Evolutionary conservation across 1,140 invertebrate genomes (phyloP).

Genomic region (Cotesia chilonis): DNA sequence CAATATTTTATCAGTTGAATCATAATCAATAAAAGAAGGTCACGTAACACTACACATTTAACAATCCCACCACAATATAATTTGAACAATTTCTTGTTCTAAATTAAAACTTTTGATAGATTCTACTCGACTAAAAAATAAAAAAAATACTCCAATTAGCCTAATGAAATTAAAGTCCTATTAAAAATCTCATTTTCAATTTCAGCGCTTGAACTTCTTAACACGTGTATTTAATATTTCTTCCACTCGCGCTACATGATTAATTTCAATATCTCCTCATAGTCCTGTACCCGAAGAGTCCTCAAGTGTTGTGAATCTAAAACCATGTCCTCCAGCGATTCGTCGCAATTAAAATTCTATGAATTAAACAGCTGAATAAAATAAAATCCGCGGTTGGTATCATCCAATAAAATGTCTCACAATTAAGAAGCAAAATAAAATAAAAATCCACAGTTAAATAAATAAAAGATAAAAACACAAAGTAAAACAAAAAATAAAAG

Average conservation of each 20-base stretch:
- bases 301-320: background rate
- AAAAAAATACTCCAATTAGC: no score
- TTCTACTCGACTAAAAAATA: no score
- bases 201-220: no score
- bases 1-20: no score
- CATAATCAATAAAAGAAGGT: no score
- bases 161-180: no score
- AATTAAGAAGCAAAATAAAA: background rate
- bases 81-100: no score
- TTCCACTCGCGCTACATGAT: background rate
- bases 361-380: conserved; percentile 28
- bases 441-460: background rate
- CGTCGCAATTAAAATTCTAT: conserved; percentile 26
- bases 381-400: background rate
- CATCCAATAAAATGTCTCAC: background rate
- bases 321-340: background rate
- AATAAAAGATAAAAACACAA: conserved; percentile 1
- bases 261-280: background rate
- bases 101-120: no score
- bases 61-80: no score
- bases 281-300: no score
- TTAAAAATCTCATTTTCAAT: no score
- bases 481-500: background rate
- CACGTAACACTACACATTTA: no score
- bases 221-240: background rate